Evolutionary conservation across 1,140 invertebrate genomes (phyloP), one percentile per base, ranked within the genome.

Genomic region (Pseudomyrmex gracilis): DNA sequence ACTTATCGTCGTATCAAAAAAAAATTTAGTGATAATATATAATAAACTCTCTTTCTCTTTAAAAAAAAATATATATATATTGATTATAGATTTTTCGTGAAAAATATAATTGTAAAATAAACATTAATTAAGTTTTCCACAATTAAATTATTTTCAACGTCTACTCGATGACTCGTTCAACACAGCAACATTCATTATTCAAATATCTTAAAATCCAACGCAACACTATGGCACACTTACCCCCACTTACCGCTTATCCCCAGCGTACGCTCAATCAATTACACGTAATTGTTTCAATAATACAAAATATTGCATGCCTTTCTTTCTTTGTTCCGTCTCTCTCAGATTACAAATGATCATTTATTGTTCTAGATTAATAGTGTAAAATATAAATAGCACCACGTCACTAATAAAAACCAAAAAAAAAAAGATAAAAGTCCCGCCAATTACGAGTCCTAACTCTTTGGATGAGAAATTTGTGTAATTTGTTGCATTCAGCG

Each of bases 121-220:
- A 34, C 34, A 34, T 34, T 5, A 34, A 34, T 34, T 34, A 34
- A 34, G 7, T 34, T 34, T 34, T 34, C 34, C 5, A 34, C 34
- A 0, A n/a, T n/a, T 34, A 34, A 34, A 34, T 34, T 34, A 34
- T 34, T 34, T 7, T 5, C 34, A 34, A 5, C 7, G 7, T 34
- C 34, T 34, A 34, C 34, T 34, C 5, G 34, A 34, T 34, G 34
- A 34, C 34, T 5, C 7, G 34, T 34, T 34, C 5, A 34, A 5
- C 34, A 20, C 15, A 57, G 10, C 12, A 45, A 12, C 47, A 47
- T 78, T 78, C 17, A 22, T 55, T 12, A 77, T 67, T 45, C 20
- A 70, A 78, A 70, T 70, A 58, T 80, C 49, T 58, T 49, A 20
- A 80, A 70, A 58, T 80, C 15, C 45, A 70, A 60, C 34, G 47